These are phyloP conservation scores for Coranthus polyacanthus DNA, from an alignment of 2,797 vertebrate genomes.

Conservation along the genomic window DNA sequence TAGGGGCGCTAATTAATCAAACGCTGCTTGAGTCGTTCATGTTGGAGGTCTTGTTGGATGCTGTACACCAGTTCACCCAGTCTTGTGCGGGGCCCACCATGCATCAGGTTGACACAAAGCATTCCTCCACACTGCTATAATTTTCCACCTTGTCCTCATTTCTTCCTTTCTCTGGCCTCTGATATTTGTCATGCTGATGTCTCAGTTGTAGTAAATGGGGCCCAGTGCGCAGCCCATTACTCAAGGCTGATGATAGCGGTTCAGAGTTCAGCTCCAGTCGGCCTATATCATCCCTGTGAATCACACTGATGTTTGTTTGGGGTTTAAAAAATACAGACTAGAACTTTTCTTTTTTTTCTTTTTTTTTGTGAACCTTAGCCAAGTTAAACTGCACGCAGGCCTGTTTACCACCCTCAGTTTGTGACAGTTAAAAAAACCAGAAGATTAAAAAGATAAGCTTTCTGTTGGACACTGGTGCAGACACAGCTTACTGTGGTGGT, in stretches of 20 bases:
- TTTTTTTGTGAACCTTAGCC: slow-evolving; percentile 21
- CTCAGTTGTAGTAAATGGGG: slow-evolving; percentile 11
- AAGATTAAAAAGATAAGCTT: not conserved
- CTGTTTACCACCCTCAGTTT: not conserved
- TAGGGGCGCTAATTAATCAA: too few relatives aligned
- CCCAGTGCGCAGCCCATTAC: slow-evolving; percentile 8
- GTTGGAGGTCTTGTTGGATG: too few relatives aligned
- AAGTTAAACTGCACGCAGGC: not conserved
- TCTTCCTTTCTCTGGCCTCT: not conserved
- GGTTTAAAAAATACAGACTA: not conserved
- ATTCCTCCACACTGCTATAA: not conserved
- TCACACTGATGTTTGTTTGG: not conserved
- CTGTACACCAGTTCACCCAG: too few relatives aligned
- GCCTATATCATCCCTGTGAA: slow-evolving; percentile 12
- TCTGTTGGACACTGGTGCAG: not conserved
- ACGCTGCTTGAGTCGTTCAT: too few relatives aligned
- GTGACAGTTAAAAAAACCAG: not conserved
- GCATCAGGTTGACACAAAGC: not conserved
- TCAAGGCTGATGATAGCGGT: slow-evolving; percentile 7
- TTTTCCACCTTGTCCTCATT: slow-evolving; percentile 4
- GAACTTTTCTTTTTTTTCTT: not conserved
- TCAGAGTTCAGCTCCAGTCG: slow-evolving; percentile 20
- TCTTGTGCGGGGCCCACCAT: not conserved
- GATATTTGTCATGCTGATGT: slow-evolving; percentile 4
- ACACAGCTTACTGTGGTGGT: not conserved